Percentiles rank a stretch among this genome's conserved stretches.
These are phyloP conservation scores for Bradypodion ventrale DNA, from an alignment of 2,797 vertebrate genomes.

Conservation along the genomic window DNA sequence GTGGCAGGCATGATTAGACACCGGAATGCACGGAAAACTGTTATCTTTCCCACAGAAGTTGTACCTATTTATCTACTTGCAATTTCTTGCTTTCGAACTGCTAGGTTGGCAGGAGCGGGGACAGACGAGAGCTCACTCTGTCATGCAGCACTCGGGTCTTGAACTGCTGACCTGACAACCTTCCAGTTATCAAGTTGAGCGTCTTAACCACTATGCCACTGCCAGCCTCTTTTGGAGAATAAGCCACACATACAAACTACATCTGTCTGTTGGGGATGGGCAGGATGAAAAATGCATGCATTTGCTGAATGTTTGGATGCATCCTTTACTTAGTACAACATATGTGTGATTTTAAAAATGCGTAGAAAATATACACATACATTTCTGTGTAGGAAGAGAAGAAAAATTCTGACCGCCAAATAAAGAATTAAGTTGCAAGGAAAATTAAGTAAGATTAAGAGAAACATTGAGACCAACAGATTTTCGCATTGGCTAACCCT, in stretches of 20 bases:
- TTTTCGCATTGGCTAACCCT: conserved; percentile 2
- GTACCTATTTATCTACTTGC: too few relatives aligned
- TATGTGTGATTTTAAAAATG: neutral
- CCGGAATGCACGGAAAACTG: too few relatives aligned
- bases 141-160: too few relatives aligned
- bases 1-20: too few relatives aligned
- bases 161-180: too few relatives aligned
- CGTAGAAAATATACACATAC: neutral
- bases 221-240: neutral
- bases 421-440: neutral
- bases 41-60: too few relatives aligned
- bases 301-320: neutral
- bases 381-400: neutral
- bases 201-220: too few relatives aligned
- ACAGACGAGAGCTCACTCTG: too few relatives aligned
- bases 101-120: too few relatives aligned
- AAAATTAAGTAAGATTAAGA: neutral
- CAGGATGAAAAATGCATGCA: neutral
- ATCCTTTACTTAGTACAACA: neutral
- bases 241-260: neutral
- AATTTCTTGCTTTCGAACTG: too few relatives aligned
- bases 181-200: too few relatives aligned
- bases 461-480: neutral
- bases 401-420: neutral
- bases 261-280: neutral